These are phyloP conservation scores for Xiphydria camelus DNA, from an alignment of 2,888 invertebrate genomes.

Conservation along the genomic window DNA sequence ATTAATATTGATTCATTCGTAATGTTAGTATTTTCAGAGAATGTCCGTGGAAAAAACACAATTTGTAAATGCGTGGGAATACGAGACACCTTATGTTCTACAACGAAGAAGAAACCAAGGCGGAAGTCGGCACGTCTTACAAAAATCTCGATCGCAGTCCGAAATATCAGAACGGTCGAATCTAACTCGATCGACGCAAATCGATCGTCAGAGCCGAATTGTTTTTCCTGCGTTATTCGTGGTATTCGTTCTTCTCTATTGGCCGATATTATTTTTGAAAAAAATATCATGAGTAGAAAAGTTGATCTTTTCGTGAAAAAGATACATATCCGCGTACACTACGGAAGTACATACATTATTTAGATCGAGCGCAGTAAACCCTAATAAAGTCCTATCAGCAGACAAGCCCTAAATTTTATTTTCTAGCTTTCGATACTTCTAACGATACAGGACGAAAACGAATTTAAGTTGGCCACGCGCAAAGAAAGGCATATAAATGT, in stretches of 20 bases:
- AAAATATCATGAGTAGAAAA: too few relatives aligned
- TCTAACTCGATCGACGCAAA: constrained; percentile 77
- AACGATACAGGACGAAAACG: too few relatives aligned
- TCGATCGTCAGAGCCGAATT: constrained; percentile 75
- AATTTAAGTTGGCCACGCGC: too few relatives aligned
- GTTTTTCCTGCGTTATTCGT: constrained; percentile 80
- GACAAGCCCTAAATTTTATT: too few relatives aligned
- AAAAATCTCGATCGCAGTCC: constrained; percentile 53
- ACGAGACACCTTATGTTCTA: constrained; percentile 32
- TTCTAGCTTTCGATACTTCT: too few relatives aligned
- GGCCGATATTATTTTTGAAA: constrained; percentile 76
- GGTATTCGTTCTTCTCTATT: constrained; percentile 75
- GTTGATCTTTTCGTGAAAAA: too few relatives aligned
- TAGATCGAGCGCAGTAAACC: too few relatives aligned
- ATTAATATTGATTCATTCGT: too few relatives aligned
- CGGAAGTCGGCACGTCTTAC: constrained; percentile 46
- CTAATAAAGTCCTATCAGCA: too few relatives aligned
- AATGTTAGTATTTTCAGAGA: constrained; percentile 58
- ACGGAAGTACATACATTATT: too few relatives aligned
- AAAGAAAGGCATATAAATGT: too few relatives aligned
- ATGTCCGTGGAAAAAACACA: constrained; percentile 70
- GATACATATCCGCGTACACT: too few relatives aligned
- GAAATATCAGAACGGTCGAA: constrained; percentile 52
- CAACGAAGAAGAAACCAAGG: constrained; percentile 39
- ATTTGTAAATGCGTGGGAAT: constrained; percentile 56